Conservation (phyloP, 1,140 invertebrate genomes). For the Drosophila subpulchrella region DNA sequence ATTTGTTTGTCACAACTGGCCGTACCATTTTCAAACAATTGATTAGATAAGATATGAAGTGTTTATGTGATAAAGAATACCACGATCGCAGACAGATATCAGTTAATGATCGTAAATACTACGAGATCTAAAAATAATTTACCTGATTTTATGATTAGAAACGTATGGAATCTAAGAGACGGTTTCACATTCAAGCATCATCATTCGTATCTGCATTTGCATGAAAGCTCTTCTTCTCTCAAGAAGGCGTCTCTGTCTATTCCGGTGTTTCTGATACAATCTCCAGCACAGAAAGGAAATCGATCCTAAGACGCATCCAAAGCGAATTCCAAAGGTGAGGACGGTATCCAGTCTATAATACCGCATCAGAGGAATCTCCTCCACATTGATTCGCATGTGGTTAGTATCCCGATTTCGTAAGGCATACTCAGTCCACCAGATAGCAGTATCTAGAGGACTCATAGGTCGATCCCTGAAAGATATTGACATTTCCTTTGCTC, state of each 20-base stretch:
- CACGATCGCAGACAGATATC: neutral
- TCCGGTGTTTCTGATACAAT: neutral
- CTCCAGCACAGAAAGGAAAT: conserved; percentile 8
- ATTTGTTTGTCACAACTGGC: too few relatives aligned
- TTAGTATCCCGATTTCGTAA: conserved; percentile 62
- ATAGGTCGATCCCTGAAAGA: conserved; percentile 86
- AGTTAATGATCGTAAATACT: neutral
- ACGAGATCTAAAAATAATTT: neutral
- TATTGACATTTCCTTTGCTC: conserved; percentile 80
- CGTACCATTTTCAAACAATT: neutral
- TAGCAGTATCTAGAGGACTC: conserved; percentile 85
- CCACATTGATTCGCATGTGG: conserved; percentile 79
- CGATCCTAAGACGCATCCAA: conserved; percentile 13
- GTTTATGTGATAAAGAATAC: neutral
- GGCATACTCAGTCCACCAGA: conserved; percentile 88
- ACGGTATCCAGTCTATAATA: conserved; percentile 42
- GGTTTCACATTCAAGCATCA: neutral
- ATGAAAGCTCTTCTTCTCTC: neutral
- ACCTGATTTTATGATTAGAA: neutral
- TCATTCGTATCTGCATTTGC: neutral
- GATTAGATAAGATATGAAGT: neutral
- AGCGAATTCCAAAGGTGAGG: conserved; percentile 9
- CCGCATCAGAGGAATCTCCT: conserved; percentile 25
- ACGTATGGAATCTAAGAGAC: neutral
- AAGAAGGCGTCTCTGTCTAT: neutral